Evolutionary conservation across 2,888 invertebrate species (phyloP), one percentile per base, ranked within the genome.

Genomic region (Electrophaes corylata): DNA sequence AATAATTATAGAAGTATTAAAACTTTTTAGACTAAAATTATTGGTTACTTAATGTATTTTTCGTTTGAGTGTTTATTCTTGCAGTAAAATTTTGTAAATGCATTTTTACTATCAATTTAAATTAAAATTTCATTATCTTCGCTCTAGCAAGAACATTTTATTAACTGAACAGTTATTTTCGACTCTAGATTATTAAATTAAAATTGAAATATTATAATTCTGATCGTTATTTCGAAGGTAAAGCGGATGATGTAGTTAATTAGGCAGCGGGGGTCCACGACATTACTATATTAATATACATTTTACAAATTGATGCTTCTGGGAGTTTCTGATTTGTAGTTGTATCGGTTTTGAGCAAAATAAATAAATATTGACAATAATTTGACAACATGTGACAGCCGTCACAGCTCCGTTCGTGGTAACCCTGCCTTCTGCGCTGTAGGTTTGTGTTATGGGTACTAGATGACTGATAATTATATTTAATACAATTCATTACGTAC

Each of bases 141-240:
- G 41, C 50, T 37, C 29, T 52, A 55, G 49, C 52, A 50, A 46
- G 49, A 41, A 20, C 43, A 58, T 56, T 40, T 58, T 55, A 44
- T 57, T 19, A 53, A 46, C 35, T 51, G 43, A 37, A 57, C 57
- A 56, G 60, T 62, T 57, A 66, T 53, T 45, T 43, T 56, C 33
- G 50, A 16, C 57, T 62, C 58, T 54, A 57, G 46, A 62, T 62
- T 60, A 62, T 65, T 62, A 55, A 62, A 65, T 66, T 66, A 64
- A 63, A 59, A 57, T 63, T 53, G 44, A 53, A 57, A 53, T 65
- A 60, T 35, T 56, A 43, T 58, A 59, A 62, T 52, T 14, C 41
- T 33, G 46, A 45, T 41, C 54, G 44, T 62, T 49, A 57, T 54
- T 53, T 60, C 44, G 12, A 44, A 58, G 46, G 49, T 57, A 45